phyloP scores from a whole-genome alignment of 2,888 invertebrate genomes.

The Eilema sororculum region DNA sequence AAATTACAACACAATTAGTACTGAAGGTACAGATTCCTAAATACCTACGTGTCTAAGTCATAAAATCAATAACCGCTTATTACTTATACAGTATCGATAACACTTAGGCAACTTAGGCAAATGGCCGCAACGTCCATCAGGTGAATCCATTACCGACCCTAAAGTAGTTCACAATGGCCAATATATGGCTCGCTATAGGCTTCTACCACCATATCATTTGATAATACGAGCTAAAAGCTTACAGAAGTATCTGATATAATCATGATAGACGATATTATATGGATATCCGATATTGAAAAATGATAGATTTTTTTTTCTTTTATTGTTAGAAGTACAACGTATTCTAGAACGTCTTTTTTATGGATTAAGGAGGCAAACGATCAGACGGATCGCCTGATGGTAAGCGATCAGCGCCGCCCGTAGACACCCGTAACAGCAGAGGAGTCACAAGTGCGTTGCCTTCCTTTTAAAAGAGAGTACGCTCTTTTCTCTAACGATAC shows the following conservation, averaged over 20 bases:
- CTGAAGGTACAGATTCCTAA: background rate
- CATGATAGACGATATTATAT: conserved; percentile 1
- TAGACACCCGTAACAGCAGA: no score
- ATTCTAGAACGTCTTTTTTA: no score
- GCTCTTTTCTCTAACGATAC: no score
- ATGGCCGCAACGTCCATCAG: conserved; percentile 33
- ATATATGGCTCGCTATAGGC: conserved; percentile 47
- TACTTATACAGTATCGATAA: conserved; percentile 26
- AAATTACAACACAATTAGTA: background rate
- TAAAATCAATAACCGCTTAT: conserved; percentile 18
- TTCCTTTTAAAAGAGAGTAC: no score
- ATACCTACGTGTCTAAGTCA: background rate
- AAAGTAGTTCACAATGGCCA: conserved; percentile 58
- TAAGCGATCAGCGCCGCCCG: no score
- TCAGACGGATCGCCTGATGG: no score
- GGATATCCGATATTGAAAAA: conserved; percentile 9
- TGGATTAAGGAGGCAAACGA: no score
- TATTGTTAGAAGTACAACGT: background rate
- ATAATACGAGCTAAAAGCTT: conserved; percentile 48
- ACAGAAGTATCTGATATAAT: conserved; percentile 24
- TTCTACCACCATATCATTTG: conserved; percentile 39
- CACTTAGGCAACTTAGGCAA: conserved; percentile 32
- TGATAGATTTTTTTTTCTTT: background rate
- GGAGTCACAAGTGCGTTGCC: no score
- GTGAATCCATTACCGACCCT: conserved; percentile 48